Evolutionary conservation across 2,797 vertebrate genomes (phyloP), one percentile per base, ranked within the genome.

Genomic region (Myripristis jacobus): DNA sequence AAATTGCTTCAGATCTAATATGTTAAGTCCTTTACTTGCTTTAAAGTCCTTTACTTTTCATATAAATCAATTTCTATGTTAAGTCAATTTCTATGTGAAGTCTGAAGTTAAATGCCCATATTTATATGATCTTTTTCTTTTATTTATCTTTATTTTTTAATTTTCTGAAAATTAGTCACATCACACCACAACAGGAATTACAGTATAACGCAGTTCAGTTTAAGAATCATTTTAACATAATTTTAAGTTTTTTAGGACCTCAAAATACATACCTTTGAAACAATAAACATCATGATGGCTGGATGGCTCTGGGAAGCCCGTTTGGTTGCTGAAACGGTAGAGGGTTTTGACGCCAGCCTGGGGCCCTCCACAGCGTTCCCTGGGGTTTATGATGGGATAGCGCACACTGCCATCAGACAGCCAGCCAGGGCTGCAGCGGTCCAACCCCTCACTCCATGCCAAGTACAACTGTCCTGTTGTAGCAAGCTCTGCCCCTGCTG

Each of bases 361-460:
- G 0, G 94, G 87, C 0, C 96, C 97, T 0, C 97, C 97, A 25
- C 98, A 99, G 60, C 94, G 95, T 59, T 96, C 96, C 51, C 96
- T 93, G 0, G 97, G 95, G 3, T 80, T 94, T 70, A 95, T 74
- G 19, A 99, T 98, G 56, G 98, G 97, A 76, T 97, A 99, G 31
- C 98, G 96, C 66, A 98, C 96, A 0, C 98, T 99, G 87, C 96
- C 96, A 0, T 99, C 97, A 0, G 96, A 94, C 73, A 99, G 88
- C 97, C 97, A 99, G 53, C 97, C 97, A 0, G 98, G 97, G 83
- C 92, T 97, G 88, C 97, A 98, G 59, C 87, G 92, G 67, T 99
- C 96, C 86, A 99, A 85, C 34, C 96, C 97, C 44, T 92, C 91
- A 4, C 90, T 96, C 97, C 98, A 99, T 0, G 97, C 96, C 0